Conservation (phyloP, 2,888 invertebrate genomes). For the Antheraea assamensis region DNA sequence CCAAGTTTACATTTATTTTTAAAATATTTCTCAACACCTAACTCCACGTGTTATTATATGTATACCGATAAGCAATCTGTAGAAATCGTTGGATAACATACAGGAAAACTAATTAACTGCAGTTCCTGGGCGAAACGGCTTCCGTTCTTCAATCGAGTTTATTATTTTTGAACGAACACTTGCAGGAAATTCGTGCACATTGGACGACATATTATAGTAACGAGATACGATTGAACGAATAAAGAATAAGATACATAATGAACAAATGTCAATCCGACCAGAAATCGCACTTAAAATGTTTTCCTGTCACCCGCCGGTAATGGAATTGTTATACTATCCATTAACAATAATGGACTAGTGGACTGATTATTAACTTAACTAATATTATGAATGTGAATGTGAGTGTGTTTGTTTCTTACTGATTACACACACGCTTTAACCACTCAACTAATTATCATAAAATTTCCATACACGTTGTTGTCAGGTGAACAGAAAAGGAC, state of each 20-base stretch:
- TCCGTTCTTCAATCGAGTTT: slow-evolving; percentile 1
- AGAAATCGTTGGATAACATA: background rate
- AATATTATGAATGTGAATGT: too few species aligned
- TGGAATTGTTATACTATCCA: background rate
- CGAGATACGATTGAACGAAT: background rate
- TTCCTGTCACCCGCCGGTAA: background rate
- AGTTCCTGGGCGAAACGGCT: background rate
- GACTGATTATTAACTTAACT: too few species aligned
- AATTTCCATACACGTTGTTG: too few species aligned
- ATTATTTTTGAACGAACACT: background rate
- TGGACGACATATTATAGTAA: background rate
- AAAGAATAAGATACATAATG: background rate
- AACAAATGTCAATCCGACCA: background rate
- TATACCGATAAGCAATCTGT: background rate
- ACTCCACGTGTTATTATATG: background rate
- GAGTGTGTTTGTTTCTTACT: too few species aligned
- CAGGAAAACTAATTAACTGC: slow-evolving; percentile 7
- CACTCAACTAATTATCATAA: too few species aligned
- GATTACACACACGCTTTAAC: too few species aligned
- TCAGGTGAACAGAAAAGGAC: too few species aligned
- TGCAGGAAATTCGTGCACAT: background rate
- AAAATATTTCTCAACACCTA: background rate
- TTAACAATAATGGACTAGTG: background rate
- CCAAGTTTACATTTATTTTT: background rate
- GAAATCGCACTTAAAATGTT: background rate